Evolutionary conservation across 64 coral and sea anemone genomes (phyloP), one percentile per base, ranked within the genome.

Genomic region (Stichodactyla helianthus): DNA sequence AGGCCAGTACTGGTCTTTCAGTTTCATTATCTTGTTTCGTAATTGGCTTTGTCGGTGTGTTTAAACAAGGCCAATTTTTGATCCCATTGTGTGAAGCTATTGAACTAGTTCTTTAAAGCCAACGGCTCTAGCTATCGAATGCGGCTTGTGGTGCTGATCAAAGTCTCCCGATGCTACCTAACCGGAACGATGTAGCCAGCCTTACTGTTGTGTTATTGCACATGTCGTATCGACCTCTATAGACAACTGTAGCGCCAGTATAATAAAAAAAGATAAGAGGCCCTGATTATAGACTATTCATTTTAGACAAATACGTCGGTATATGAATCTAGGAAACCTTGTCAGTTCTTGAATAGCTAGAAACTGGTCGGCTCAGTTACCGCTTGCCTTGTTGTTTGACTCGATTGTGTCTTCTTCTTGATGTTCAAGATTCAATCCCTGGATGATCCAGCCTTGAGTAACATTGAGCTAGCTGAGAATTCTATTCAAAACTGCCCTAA

Each of bases 21-120:
- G 35, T 25, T 81, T 17, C 53, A 81, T 81, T 53, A 81, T 81
- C 35, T 52, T 7, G 51, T 54, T 81, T 20, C 9, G 19, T 81
- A 81, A 81, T 81, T 81, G 50, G 16, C 78, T 81, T 81, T 81
- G 78, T 81, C 78, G 78, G 78, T 11, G 26, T 54, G 0, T 16
- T 81, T 52, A 81, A 52, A 81, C 17, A 52, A 51, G 50, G 52
- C 15, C 19, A 74, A 74, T 74, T 74, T 31, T 74, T 18, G 2
- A 26, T 65, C 2, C 25, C 11, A 74, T 74, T 74, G 68, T 74
- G 11, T 74, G 12, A 23, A 13, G 10, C 68, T 31, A 74, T 74
- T 74, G 22, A 74, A 74, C 8, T 74, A 9, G 68, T 74, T 74
- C 68, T 74, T 74, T 74, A 12, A 23, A 74, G 18, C 63, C 10